Conservation (phyloP, 2,797 vertebrate genomes). For the Siniperca obscura region DNA sequence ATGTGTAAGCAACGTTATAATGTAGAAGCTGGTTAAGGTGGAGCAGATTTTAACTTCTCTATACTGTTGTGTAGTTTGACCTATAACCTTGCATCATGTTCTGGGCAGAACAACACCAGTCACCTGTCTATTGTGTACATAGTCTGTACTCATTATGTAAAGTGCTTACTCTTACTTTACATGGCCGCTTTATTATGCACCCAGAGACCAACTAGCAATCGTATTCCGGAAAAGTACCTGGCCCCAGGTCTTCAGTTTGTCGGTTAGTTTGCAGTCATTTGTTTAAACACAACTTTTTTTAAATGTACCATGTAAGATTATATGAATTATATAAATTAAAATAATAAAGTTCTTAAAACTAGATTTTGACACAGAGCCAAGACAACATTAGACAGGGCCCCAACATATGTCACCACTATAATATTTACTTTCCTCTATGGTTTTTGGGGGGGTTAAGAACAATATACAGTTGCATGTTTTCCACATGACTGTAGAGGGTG, state of each 20-base stretch:
- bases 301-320: neutral
- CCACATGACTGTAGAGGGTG: neutral
- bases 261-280: neutral
- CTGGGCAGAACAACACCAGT: neutral
- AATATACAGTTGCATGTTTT: neutral
- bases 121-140: neutral
- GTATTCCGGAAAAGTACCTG: neutral
- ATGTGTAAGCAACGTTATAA: neutral
- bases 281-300: no score
- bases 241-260: neutral
- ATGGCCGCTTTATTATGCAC: neutral
- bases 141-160: neutral
- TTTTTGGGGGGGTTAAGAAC: neutral
- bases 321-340: neutral
- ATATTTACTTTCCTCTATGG: neutral
- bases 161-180: conserved; percentile 15
- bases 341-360: neutral
- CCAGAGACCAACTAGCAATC: neutral
- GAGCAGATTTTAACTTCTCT: neutral
- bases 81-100: neutral
- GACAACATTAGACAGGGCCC: neutral
- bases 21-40: neutral
- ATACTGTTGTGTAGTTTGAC: neutral
- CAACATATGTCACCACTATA: neutral
- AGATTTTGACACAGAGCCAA: no score